Conservation (phyloP, 2,113 vertebrate species). For the Papio anubis region DNA sequence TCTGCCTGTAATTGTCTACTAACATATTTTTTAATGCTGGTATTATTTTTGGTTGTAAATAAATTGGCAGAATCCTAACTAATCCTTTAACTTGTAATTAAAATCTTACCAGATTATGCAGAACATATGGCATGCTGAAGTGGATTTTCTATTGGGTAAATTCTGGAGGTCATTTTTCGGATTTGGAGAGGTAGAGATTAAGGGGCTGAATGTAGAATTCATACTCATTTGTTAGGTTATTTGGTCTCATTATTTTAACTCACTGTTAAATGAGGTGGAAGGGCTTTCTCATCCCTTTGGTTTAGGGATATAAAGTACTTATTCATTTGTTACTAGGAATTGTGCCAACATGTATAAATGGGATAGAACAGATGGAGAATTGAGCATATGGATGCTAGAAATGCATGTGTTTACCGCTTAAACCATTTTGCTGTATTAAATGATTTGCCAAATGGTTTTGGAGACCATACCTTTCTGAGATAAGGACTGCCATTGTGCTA, state of each 20-base stretch:
- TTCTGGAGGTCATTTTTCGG: background rate
- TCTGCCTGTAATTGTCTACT: background rate
- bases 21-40: background rate
- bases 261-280: slow-evolving; percentile 9
- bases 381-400: slow-evolving; percentile 68
- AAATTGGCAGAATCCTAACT: background rate
- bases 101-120: slow-evolving; percentile 13
- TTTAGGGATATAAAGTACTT: background rate
- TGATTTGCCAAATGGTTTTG: slow-evolving; percentile 64
- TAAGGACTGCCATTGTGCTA: slow-evolving; percentile 42
- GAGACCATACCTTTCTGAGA: slow-evolving; percentile 46
- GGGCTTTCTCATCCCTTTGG: background rate
- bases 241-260: background rate
- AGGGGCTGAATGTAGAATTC: background rate
- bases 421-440: slow-evolving; percentile 64
- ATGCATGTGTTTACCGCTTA: slow-evolving; percentile 23
- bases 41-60: slow-evolving; percentile 12
- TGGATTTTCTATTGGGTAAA: background rate
- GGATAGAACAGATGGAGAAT: slow-evolving; percentile 75
- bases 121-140: background rate
- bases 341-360: slow-evolving; percentile 57
- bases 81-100: background rate
- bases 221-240: background rate
- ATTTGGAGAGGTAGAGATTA: background rate
- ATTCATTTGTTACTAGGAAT: slow-evolving; percentile 69